These are phyloP conservation scores for Porites australiensis DNA, from an alignment of 64 coral and sea anemone species.

Conservation along the genomic window DNA sequence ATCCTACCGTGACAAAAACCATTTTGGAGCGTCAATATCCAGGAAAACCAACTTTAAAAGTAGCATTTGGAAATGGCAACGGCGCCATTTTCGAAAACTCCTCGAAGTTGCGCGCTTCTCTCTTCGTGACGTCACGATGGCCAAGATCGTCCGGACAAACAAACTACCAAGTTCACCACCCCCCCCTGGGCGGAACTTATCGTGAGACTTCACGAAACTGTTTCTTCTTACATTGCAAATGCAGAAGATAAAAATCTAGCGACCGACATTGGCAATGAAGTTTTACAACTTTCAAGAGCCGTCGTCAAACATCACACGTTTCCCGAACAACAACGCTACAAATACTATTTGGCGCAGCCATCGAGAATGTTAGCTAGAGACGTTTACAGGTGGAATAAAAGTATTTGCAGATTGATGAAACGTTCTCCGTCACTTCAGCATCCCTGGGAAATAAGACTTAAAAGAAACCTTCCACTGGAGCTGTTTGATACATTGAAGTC, in stretches of 20 bases:
- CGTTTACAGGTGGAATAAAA: slow-evolving; percentile 62
- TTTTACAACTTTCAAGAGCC: slow-evolving; percentile 12
- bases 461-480: slow-evolving; percentile 56
- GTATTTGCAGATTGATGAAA: slow-evolving; percentile 44
- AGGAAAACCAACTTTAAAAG: too few relatives aligned
- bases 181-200: too few relatives aligned
- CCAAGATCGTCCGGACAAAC: too few relatives aligned
- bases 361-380: slow-evolving; percentile 50
- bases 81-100: too few relatives aligned
- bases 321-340: slow-evolving; percentile 37
- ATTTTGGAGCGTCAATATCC: too few relatives aligned
- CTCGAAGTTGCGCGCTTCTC: too few relatives aligned
- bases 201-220: too few relatives aligned
- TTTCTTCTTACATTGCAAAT: too few relatives aligned
- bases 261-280: neutral
- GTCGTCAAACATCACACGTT: slow-evolving; percentile 20
- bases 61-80: too few relatives aligned
- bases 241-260: neutral
- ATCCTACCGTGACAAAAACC: too few relatives aligned
- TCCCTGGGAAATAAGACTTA: slow-evolving; percentile 47
- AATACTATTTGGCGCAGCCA: slow-evolving; percentile 21
- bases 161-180: too few relatives aligned
- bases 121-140: too few relatives aligned
- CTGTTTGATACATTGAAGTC: slow-evolving; percentile 49
- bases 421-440: slow-evolving; percentile 11